Percentiles rank a stretch among this genome's conserved stretches.
These are phyloP conservation scores for Clostera curtula DNA, from an alignment of 2,888 invertebrate genomes.

Conservation along the genomic window DNA sequence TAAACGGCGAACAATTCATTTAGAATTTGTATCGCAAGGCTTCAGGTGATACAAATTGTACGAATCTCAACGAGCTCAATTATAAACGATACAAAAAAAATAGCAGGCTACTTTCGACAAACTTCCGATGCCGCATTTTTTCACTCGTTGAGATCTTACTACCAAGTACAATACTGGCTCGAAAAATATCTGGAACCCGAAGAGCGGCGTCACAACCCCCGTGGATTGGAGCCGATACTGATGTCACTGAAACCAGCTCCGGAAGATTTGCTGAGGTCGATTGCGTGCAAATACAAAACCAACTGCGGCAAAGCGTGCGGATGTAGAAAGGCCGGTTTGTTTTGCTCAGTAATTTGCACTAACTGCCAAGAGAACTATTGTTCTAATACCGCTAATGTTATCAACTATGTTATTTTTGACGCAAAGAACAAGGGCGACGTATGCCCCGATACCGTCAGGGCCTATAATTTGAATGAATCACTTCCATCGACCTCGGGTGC, in stretches of 20 bases:
- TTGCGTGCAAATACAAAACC: constrained; percentile 1
- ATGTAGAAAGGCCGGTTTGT: constrained; percentile 1
- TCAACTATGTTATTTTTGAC: too few species aligned
- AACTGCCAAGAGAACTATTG: too few species aligned
- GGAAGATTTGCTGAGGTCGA: constrained; percentile 1
- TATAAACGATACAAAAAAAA: too few species aligned
- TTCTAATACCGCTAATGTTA: too few species aligned
- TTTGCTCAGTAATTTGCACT: constrained; percentile 1
- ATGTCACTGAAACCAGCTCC: constrained; percentile 2
- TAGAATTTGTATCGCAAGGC: too few species aligned
- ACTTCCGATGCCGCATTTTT: too few species aligned
- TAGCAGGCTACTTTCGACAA: too few species aligned
- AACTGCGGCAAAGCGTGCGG: constrained; percentile 2
- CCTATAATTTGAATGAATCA: constrained; percentile 1
- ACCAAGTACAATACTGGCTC: too few species aligned
- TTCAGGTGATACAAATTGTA: too few species aligned
- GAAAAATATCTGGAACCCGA: background rate
- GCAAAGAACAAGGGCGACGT: background rate
- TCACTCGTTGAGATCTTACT: too few species aligned
- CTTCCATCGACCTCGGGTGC: constrained; percentile 2
- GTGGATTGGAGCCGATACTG: constrained; percentile 1
- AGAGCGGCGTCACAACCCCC: background rate
- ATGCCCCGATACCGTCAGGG: constrained; percentile 1
- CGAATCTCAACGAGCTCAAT: too few species aligned
- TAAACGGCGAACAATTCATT: too few species aligned